Conservation (phyloP, 2,797 vertebrate species). For the Tragopan temminckii region DNA sequence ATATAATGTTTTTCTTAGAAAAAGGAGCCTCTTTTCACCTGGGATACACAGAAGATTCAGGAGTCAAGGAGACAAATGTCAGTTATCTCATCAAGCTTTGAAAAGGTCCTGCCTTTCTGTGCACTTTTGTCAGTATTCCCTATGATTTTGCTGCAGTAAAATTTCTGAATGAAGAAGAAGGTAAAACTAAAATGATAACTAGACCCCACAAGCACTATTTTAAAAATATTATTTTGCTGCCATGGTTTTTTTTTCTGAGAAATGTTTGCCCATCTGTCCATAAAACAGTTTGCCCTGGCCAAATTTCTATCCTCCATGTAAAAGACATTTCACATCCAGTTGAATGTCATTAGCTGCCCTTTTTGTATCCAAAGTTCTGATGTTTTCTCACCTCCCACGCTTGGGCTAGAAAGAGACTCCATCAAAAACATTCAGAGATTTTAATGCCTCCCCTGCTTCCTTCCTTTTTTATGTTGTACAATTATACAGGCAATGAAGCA, state of each 20-base stretch:
- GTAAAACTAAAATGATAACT: constrained; percentile 22
- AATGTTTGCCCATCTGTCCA: constrained; percentile 38
- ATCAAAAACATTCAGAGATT: constrained; percentile 42
- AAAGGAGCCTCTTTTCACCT: not conserved
- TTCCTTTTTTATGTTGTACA: constrained; percentile 61
- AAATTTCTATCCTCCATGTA: not conserved
- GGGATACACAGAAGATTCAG: not conserved
- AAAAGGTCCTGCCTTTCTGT: not conserved
- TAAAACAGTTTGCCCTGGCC: constrained; percentile 23
- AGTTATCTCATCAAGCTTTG: not conserved
- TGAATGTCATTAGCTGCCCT: constrained; percentile 17
- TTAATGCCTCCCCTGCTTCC: constrained; percentile 63
- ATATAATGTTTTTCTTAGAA: not conserved
- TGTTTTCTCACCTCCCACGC: constrained; percentile 61
- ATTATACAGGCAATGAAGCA: constrained; percentile 49
- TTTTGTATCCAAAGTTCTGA: constrained; percentile 12
- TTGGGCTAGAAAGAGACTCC: constrained; percentile 26
- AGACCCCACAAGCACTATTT: not conserved
- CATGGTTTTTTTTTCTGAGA: not conserved
- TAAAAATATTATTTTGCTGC: not conserved
- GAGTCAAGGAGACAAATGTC: not conserved
- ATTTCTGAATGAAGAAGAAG: not conserved
- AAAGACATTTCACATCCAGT: constrained; percentile 20
- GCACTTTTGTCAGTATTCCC: not conserved
- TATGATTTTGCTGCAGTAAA: not conserved